Conservation (phyloP, 2,888 invertebrate genomes). For the Drosophila kambysellisi region DNA sequence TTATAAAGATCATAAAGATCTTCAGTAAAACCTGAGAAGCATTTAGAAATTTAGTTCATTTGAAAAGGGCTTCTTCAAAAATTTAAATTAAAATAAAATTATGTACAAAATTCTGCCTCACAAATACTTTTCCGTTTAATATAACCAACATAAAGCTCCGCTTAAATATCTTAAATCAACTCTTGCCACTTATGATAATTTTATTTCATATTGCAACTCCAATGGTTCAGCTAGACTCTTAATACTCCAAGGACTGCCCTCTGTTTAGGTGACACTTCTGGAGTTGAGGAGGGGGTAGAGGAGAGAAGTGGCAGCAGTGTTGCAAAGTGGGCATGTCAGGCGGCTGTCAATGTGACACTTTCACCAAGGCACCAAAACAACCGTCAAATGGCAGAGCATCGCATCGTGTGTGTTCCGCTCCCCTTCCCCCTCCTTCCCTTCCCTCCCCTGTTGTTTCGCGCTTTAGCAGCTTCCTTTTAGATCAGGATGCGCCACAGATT, state of each 20-base stretch:
- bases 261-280: slow-evolving; percentile 9
- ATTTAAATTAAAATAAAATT: too few relatives aligned
- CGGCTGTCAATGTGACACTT: slow-evolving; percentile 71
- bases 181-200: too few relatives aligned
- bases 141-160: too few relatives aligned
- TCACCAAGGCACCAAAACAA: slow-evolving; percentile 53
- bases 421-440: background rate
- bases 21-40: too few relatives aligned
- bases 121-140: too few relatives aligned
- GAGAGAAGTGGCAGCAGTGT: background rate
- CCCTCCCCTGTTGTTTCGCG: slow-evolving; percentile 26
- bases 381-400: slow-evolving; percentile 28
- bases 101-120: too few relatives aligned
- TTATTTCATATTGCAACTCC: too few relatives aligned
- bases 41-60: too few relatives aligned
- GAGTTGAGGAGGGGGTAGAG: background rate
- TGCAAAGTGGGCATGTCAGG: slow-evolving; percentile 72
- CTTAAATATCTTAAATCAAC: too few relatives aligned
- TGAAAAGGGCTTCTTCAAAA: too few relatives aligned
- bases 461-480: slow-evolving; percentile 58
- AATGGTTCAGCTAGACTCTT: background rate
- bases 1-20: too few relatives aligned
- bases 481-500: slow-evolving; percentile 30
- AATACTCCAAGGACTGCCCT: slow-evolving; percentile 29
- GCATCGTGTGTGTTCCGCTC: slow-evolving; percentile 65